A percentile compares a stretch with the other conserved stretches of the same genome.
Conservation (phyloP, 2,113 vertebrate genomes). For the Colossoma macropomum region DNA sequence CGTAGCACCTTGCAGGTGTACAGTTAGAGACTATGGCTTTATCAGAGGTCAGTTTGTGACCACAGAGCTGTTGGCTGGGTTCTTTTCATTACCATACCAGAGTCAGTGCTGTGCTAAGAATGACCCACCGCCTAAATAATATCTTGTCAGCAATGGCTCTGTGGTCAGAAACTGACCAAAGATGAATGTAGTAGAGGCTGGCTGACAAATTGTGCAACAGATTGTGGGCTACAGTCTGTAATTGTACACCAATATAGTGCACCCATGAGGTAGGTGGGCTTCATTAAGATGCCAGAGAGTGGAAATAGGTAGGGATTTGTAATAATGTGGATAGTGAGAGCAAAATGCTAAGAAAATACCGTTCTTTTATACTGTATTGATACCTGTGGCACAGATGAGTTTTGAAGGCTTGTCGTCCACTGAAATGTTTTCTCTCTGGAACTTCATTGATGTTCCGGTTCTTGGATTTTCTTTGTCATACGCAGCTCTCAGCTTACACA, state of each 20-base stretch:
- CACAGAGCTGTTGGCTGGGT: neutral
- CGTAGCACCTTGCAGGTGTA: too few relatives aligned
- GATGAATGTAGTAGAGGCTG: neutral
- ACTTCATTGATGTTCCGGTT: conserved; percentile 39
- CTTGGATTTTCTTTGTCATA: conserved; percentile 57
- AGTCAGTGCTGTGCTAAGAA: neutral
- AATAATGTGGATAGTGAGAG: neutral
- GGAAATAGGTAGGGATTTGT: neutral
- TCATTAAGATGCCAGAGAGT: neutral
- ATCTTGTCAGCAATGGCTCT: neutral
- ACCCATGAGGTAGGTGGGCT: neutral
- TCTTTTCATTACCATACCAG: neutral
- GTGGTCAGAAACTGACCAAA: neutral
- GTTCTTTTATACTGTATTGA: neutral
- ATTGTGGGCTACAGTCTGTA: neutral
- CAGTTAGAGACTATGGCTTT: neutral
- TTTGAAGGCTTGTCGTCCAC: conserved; percentile 20
- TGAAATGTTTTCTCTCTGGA: neutral
- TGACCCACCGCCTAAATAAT: neutral
- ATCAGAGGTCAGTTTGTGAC: neutral
- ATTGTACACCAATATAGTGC: neutral
- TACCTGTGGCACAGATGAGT: conserved; percentile 49
- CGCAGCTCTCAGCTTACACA: conserved; percentile 68
- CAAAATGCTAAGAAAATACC: too few relatives aligned
- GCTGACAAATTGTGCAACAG: neutral